Evolutionary conservation across 1,140 invertebrate species (phyloP), one percentile per base, ranked within the genome.

Genomic region (Bombyx mandarina): DNA sequence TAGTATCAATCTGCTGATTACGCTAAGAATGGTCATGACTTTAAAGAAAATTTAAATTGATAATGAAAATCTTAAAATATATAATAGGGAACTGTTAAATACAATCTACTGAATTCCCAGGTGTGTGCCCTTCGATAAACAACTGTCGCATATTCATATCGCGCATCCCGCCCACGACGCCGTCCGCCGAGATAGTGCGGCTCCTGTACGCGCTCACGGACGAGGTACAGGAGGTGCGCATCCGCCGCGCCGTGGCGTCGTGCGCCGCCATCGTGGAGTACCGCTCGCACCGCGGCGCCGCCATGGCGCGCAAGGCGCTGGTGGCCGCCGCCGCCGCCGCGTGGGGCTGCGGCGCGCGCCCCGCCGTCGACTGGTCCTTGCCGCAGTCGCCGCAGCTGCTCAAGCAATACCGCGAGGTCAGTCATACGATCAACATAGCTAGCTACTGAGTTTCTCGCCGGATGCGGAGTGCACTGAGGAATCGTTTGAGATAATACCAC

Each of bases 61-160:
- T 18, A 18, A 18, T 35, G 26, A 35, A 35, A 35, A 35, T 35
- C 26, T 35, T 35, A 3, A 35, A 35, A 35, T 35, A 3, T 3
- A 35, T 35, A 35, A 35, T 5, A 35, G 26, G 2, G 26, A 35
- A 35, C 26, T 35, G 26, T 35, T 35, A 35, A 35, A 35, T 35
- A 35, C 2, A 35, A 5, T 35, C 26, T 35, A 35, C 4, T 2
- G 26, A 5, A 35, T 35, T 12, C 42, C 26, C 46, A 79, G 82
- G 84, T 48, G 82, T 87, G 9, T 87, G 82, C 52, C 79, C 78
- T 7, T 83, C 81, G 35, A 77, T 87, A 63, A 87, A 87, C 70
- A 87, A 87, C 62, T 87, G 84, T 61, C 82, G 82, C 56, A 78
- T 87, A 53, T 86, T 82, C 63, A 81, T 87, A 52, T 84, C 81